Conservation (phyloP, 2,888 invertebrate species). For the Cryptus viduatorius region DNA sequence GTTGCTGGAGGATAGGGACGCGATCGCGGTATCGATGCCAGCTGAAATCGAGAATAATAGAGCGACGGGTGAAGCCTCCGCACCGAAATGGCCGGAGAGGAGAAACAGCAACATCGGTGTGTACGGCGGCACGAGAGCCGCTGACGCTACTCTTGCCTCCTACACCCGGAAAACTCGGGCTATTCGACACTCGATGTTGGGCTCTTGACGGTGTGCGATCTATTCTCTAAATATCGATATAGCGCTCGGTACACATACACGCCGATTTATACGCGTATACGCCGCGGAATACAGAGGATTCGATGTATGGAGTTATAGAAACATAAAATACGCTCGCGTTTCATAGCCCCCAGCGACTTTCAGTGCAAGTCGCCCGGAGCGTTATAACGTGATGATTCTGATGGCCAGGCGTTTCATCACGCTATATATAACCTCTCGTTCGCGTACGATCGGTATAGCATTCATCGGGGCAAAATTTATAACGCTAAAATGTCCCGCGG, state of each 20-base stretch:
- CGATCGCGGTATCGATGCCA: constrained; percentile 16
- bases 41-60: constrained; percentile 38
- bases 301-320: not conserved
- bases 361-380: constrained; percentile 43
- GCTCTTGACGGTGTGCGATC: not conserved
- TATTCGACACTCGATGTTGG: not conserved
- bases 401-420: constrained; percentile 35
- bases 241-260: not conserved
- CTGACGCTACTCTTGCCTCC: not conserved
- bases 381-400: constrained; percentile 53
- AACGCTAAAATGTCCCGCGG: not conserved
- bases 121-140: not conserved
- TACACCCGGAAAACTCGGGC: not conserved
- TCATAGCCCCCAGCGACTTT: constrained; percentile 33
- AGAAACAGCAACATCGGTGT: not conserved
- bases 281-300: not conserved
- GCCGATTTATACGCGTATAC: too few relatives aligned
- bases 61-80: constrained; percentile 2
- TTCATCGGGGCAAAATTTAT: not conserved
- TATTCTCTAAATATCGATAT: not conserved
- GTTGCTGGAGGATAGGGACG: not conserved
- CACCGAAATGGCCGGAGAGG: not conserved
- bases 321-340: constrained; percentile 43
- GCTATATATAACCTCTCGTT: not conserved
- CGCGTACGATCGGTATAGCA: not conserved